phyloP scores from a whole-genome alignment of 2,888 invertebrate species.

The Resseliella maxima region DNA sequence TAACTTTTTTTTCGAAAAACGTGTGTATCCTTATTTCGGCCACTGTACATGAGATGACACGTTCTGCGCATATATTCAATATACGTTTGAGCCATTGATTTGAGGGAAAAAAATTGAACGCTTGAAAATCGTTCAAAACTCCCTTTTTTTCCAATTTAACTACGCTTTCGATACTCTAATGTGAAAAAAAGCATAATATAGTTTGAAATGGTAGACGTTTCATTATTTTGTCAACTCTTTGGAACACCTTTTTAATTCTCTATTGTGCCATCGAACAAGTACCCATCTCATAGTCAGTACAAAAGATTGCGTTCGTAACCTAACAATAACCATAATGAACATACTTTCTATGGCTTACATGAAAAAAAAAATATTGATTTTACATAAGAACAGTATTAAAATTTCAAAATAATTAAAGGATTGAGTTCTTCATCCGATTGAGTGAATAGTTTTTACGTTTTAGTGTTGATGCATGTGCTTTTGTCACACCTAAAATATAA shows the following conservation, averaged over 20 bases:
- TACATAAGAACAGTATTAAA: not conserved
- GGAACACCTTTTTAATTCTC: slow-evolving; percentile 1
- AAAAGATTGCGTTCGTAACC: not conserved
- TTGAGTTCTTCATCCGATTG: not conserved
- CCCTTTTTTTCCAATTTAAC: not conserved
- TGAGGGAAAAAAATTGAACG: not conserved
- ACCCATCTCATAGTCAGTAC: not conserved
- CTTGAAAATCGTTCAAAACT: not conserved
- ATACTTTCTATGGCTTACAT: not conserved
- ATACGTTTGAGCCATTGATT: not conserved
- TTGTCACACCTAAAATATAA: not conserved
- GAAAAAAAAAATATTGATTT: not conserved
- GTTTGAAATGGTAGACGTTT: slow-evolving; percentile 14
- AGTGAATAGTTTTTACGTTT: no score
- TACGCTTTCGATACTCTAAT: not conserved
- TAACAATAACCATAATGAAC: not conserved
- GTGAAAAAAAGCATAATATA: not conserved
- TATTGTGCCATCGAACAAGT: not conserved
- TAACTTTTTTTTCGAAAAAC: no score
- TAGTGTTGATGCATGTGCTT: not conserved
- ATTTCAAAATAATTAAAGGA: slow-evolving; percentile 16
- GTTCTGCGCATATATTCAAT: not conserved
- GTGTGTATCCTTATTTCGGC: no score
- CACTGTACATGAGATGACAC: not conserved
- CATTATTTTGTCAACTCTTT: slow-evolving; percentile 13